These are phyloP conservation scores for Steatocranus sp. DNA, from an alignment of 2,797 vertebrate genomes.

Conservation along the genomic window DNA sequence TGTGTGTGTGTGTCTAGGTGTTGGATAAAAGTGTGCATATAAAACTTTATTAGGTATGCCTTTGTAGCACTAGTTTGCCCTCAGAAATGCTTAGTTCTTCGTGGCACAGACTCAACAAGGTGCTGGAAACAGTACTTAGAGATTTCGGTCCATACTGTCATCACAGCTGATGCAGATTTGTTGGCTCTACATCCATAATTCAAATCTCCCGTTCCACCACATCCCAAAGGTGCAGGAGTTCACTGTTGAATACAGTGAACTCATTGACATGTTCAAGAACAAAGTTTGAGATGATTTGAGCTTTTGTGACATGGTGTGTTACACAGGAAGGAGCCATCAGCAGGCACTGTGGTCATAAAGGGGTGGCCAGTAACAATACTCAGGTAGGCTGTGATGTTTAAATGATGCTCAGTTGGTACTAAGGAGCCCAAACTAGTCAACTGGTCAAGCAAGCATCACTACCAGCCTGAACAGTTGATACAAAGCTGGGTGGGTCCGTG, in stretches of 20 bases:
- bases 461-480: background rate
- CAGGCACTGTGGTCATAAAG: background rate
- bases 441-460: background rate
- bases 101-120: background rate
- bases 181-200: background rate
- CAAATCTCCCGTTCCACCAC: background rate
- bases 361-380: background rate
- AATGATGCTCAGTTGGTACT: background rate
- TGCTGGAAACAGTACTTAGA: background rate
- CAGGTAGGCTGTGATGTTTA: background rate
- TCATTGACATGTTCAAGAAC: accelerated
- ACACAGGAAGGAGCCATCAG: background rate
- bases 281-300: background rate
- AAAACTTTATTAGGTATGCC: background rate
- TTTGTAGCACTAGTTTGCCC: background rate
- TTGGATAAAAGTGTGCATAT: background rate
- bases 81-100: background rate
- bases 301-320: background rate
- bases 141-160: background rate
- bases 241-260: background rate
- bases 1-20: background rate
- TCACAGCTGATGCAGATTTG: background rate
- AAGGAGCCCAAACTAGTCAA: background rate
- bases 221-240: background rate
- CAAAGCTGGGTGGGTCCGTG: background rate